Evolutionary conservation across 2,113 vertebrate species (phyloP).

Genomic region (Tupaia tana): DNA sequence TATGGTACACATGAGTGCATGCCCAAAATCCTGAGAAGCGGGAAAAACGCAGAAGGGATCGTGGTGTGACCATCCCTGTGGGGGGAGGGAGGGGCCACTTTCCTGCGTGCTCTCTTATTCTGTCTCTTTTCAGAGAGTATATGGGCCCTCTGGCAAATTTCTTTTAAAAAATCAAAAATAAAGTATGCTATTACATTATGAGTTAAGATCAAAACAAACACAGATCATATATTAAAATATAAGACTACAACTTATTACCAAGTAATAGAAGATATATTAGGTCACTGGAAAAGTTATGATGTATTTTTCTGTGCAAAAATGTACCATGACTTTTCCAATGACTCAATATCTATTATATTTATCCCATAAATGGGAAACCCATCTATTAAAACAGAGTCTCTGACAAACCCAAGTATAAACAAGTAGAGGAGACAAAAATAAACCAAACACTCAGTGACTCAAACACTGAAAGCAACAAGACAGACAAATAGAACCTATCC

Average conservation of each 20-base stretch:
- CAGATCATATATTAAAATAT: background rate
- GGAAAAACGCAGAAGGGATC: too few species aligned
- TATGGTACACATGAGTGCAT: too few species aligned
- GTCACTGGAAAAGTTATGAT: too few species aligned
- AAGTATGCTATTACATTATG: background rate
- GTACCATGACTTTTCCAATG: too few species aligned
- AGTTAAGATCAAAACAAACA: background rate
- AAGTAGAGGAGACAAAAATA: background rate
- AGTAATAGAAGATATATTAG: background rate
- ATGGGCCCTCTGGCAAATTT: too few species aligned
- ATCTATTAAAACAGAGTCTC: background rate
- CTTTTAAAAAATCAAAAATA: background rate
- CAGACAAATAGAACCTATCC: background rate
- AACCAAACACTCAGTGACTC: background rate
- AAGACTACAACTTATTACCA: background rate
- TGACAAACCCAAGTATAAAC: constrained; percentile 4
- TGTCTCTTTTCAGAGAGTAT: too few species aligned
- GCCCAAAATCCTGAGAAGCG: too few species aligned
- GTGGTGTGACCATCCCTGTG: too few species aligned
- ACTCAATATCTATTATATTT: background rate
- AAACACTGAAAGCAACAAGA: constrained; percentile 10
- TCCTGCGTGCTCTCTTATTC: too few species aligned
- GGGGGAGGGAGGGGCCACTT: too few species aligned
- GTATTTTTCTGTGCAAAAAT: too few species aligned
- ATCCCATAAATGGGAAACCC: background rate